phyloP scores from a whole-genome alignment of 2,888 invertebrate species.

The Pecten maximus region DNA sequence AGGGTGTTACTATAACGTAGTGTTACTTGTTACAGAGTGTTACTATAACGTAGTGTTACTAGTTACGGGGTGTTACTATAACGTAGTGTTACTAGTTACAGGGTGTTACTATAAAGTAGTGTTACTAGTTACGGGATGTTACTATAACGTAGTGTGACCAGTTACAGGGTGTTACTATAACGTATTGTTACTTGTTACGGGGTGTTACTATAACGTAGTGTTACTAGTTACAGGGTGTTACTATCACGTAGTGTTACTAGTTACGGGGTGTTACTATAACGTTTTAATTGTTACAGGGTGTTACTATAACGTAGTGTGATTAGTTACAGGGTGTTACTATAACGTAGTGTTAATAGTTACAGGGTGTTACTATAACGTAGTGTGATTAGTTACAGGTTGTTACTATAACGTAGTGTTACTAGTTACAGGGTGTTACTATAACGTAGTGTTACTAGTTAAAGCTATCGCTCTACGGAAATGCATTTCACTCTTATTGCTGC shows the following conservation, averaged over 20 bases:
- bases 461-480: background rate
- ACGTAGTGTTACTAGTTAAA: background rate
- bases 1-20: background rate
- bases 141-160: background rate
- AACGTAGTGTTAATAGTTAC: background rate
- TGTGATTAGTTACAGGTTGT: background rate
- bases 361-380: background rate
- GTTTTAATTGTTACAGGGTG: no score
- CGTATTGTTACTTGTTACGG: background rate
- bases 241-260: background rate
- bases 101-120: background rate
- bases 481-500: background rate
- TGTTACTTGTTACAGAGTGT: background rate
- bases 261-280: background rate
- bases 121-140: background rate
- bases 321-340: background rate
- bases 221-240: background rate
- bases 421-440: background rate
- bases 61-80: background rate
- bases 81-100: background rate
- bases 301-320: background rate
- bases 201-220: background rate
- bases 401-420: background rate
- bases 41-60: background rate
- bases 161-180: background rate